A percentile compares a stretch with the other conserved stretches of the same genome.
These are phyloP conservation scores for Triops longicaudatus DNA, from an alignment of 1,140 invertebrate genomes.

Conservation along the genomic window DNA sequence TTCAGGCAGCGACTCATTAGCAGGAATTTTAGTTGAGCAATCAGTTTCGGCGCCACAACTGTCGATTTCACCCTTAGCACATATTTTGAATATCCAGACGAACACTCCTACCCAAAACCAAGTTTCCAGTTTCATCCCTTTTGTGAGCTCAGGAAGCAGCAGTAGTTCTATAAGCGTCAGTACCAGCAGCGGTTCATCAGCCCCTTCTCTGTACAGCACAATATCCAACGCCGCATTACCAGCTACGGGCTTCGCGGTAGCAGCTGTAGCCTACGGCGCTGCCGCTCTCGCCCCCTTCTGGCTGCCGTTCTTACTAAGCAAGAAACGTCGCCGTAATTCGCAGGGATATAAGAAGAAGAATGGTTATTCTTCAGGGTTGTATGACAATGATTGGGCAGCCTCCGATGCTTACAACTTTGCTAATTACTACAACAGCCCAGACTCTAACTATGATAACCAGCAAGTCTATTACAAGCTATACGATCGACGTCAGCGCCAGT, in stretches of 20 bases:
- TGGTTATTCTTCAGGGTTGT: not conserved
- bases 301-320: slow-evolving; percentile 16
- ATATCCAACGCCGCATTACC: not conserved
- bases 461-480: not conserved
- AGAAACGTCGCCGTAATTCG: slow-evolving; percentile 12
- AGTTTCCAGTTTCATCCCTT: not conserved
- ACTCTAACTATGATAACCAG: not conserved
- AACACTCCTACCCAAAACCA: not conserved
- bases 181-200: not conserved
- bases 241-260: not conserved
- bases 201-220: not conserved
- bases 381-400: not conserved
- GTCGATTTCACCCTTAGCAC: not conserved
- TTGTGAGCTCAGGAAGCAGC: not conserved
- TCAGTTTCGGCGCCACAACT: not conserved
- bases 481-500: not conserved
- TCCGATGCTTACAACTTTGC: not conserved
- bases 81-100: not conserved
- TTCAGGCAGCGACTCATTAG: not conserved
- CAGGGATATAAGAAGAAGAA: not conserved
- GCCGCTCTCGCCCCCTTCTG: slow-evolving; percentile 19
- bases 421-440: not conserved
- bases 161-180: not conserved
- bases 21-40: not conserved
- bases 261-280: slow-evolving; percentile 19